Conservation (phyloP, 2,113 vertebrate species). For the Capra hircus region DNA sequence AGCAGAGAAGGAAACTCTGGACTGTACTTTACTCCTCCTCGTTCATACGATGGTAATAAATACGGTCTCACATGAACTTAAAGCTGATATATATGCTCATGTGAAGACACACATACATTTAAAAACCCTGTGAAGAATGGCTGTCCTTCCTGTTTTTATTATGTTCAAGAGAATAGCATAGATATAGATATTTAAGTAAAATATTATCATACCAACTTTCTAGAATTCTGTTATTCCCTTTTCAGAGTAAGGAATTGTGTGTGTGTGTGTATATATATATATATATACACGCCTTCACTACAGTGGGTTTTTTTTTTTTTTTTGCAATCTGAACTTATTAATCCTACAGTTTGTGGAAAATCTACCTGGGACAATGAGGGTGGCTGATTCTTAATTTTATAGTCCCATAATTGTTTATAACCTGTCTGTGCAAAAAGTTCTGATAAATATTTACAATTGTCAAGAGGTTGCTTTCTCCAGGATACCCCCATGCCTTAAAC, state of each 20-base stretch:
- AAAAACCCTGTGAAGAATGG: neutral
- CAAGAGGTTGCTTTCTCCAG: neutral
- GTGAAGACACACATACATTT: neutral
- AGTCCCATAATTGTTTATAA: neutral
- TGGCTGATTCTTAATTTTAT: no score
- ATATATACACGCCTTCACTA: neutral
- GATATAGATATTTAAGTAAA: neutral
- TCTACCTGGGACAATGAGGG: no score
- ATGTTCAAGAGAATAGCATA: neutral
- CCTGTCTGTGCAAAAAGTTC: neutral
- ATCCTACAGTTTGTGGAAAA: no score
- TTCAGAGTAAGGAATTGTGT: neutral
- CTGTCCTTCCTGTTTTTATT: neutral
- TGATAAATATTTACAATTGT: neutral
- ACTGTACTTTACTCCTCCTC: neutral
- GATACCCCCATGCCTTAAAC: neutral
- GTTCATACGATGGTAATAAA: neutral
- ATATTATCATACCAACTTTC: neutral
- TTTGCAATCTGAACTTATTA: no score
- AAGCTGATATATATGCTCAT: neutral
- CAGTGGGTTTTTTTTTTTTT: no score
- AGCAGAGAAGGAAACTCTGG: neutral
- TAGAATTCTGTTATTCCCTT: neutral
- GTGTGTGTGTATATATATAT: rapidly evolving
- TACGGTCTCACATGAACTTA: neutral